Percentiles rank a stretch among this genome's conserved stretches.
Conservation (phyloP, 2,113 vertebrate species). For the Melanerpes formicivorus region DNA sequence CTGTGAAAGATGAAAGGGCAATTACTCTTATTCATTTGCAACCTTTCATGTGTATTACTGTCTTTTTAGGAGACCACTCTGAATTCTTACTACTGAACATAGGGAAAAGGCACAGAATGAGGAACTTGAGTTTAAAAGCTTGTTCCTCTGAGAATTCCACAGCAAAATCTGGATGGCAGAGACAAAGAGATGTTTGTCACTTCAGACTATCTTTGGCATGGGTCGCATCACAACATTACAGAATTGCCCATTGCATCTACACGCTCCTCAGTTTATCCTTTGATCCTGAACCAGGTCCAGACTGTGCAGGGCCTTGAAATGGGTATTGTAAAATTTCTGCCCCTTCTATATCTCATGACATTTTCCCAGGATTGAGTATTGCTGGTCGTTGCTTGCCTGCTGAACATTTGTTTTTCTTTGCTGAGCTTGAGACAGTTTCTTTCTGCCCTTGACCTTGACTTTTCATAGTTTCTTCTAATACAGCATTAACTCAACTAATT, state of each 20-base stretch:
- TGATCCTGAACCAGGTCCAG: background rate
- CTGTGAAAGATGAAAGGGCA: background rate
- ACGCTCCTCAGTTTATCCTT: background rate
- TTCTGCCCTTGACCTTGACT: background rate
- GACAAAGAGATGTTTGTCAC: background rate
- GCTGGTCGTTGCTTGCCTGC: background rate
- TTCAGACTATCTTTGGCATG: background rate
- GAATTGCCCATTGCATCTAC: accelerated
- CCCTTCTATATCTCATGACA: background rate
- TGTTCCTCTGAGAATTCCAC: background rate
- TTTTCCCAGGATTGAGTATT: background rate
- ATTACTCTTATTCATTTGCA: background rate
- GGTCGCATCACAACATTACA: background rate
- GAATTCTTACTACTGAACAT: background rate
- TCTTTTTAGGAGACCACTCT: background rate
- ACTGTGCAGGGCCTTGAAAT: background rate
- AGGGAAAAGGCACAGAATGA: background rate
- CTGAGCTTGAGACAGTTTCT: background rate
- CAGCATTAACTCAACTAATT: background rate
- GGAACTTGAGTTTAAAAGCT: background rate
- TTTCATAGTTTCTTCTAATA: background rate
- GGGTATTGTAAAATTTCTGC: background rate
- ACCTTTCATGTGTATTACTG: background rate
- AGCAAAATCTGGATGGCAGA: background rate
- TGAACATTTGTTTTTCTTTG: background rate